Base-by-base conservation (phyloP, 2,888 invertebrate genomes). In the Esperia sulphurella region DNA sequence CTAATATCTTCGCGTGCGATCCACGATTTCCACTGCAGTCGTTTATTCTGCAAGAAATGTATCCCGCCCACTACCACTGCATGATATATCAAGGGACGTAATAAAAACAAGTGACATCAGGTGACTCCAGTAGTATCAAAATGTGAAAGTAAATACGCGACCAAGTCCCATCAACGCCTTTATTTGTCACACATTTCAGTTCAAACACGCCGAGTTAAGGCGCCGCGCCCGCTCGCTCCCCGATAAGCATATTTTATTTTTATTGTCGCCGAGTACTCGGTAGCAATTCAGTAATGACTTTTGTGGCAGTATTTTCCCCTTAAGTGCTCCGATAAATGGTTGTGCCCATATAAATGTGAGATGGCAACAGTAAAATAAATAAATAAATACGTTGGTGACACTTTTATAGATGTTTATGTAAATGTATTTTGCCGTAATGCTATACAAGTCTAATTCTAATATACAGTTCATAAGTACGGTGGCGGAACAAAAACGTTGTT, bases 191-290 rank as follows among this genome's bases (percentile, higher is more conserved):
- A 63, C 65, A 66, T 69, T 69, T 65, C 62, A 68, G 70, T 67
- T 64, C 63, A 62, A 59, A 57, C 63, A 63, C 46, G 44, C 60
- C 61, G 65, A 71, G 68, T 73, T 71, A 75, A 71, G 69, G 61
- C 70, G 57, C 63, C 59, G 71, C 59, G 58, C 62, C 37, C 60
- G 59, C 57, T 21, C 21, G 60, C 61, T 61, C 10, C 28, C n/a
- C 61, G 71, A 74, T 75, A 74, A 73, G 69, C 71, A 71, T 76
- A 76, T 76, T 73, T 78, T 74, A 76, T 70, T 73, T 78, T 76
- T 74, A 75, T 75, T 66, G 67, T 65, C 63, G 52, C 57, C 61
- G 59, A 59, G 54, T 61, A 59, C 66, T 65, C 60, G 63, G 68
- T 66, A 68, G 71, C 65, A 64, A 63, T 58, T 55, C 56, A 51